Evolutionary conservation across 2,888 invertebrate species (phyloP), one percentile per base, ranked within the genome.

Genomic region (Lissocephala sabroskyi): DNA sequence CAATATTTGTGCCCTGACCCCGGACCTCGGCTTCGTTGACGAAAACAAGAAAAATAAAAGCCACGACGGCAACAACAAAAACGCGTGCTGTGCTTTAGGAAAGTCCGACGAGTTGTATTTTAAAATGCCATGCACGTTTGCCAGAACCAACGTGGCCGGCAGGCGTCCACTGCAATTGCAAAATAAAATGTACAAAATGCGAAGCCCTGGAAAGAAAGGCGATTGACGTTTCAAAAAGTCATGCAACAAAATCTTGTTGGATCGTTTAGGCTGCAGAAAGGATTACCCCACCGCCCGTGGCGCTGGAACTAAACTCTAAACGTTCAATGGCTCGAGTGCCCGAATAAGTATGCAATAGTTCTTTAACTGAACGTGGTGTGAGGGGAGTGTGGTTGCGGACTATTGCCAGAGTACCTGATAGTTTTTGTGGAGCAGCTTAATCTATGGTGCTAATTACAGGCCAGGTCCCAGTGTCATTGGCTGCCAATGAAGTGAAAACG

Each of bases 221-320:
- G 28, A 41, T 43, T 45, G 56, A 56, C 66, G 56, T 58, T 62
- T 50, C 60, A 62, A 70, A 74, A 61, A 67, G 65, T 73, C 63
- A 68, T 73, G 65, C 68, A 65, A 75, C 75, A 71, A 67, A 71
- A 75, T 71, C 67, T 67, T 60, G 63, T 65, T 61, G 58, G 71
- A 74, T 56, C 71, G 65, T 70, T 71, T 75, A 67, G 71, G 56
- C 67, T 65, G 61, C 65, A 59, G 57, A 68, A 65, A 59, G 62
- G 70, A 65, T 68, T 68, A n/a, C n/a, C n/a, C n/a, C n/a, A n/a
- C n/a, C n/a, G n/a, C n/a, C n/a, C n/a, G n/a, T n/a, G n/a, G n/a
- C n/a, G n/a, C n/a, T n/a, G n/a, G n/a, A n/a, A n/a, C n/a, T n/a
- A n/a, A n/a, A n/a, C n/a, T n/a, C n/a, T n/a, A n/a, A n/a, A n/a